Evolutionary conservation across 2,113 vertebrate genomes (phyloP).

Genomic region (Hydrolagus affinis): DNA sequence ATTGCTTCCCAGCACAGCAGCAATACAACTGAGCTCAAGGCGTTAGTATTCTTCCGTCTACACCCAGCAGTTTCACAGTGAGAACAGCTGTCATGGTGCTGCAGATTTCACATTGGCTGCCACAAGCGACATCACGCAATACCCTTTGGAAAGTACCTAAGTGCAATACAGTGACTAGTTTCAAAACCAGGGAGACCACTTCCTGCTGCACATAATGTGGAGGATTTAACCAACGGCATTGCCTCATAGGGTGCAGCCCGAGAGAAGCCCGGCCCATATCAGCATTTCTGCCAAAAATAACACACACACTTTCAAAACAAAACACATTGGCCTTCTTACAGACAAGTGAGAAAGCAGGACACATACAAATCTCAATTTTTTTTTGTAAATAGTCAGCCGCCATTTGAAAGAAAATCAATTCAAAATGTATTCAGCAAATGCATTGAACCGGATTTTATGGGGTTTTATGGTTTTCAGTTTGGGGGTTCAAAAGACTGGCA

Average conservation of each 20-base stretch:
- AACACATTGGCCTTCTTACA: background rate
- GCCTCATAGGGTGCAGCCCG: background rate
- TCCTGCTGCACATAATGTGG: background rate
- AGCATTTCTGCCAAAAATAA: constrained; percentile 16
- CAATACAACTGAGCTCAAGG: background rate
- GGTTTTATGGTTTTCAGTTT: too few species aligned
- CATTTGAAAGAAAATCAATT: too few species aligned
- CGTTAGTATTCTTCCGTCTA: constrained; percentile 2
- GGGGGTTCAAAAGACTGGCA: too few species aligned
- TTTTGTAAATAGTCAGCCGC: too few species aligned
- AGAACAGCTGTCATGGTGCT: constrained; percentile 24
- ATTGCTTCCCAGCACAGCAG: background rate
- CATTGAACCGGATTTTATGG: too few species aligned
- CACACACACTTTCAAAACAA: background rate
- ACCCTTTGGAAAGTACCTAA: constrained; percentile 25
- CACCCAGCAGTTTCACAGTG: constrained; percentile 25
- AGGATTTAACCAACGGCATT: constrained; percentile 10
- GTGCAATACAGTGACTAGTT: constrained; percentile 27
- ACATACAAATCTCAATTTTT: too few species aligned
- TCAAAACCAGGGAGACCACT: constrained; percentile 29
- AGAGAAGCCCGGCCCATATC: constrained; percentile 21
- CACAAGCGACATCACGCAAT: constrained; percentile 26
- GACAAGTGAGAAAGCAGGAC: too few species aligned
- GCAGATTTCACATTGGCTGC: constrained; percentile 27
- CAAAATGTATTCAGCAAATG: too few species aligned